These are phyloP conservation scores for Orycteropus afer DNA, from an alignment of 2,113 vertebrate genomes.

Conservation along the genomic window DNA sequence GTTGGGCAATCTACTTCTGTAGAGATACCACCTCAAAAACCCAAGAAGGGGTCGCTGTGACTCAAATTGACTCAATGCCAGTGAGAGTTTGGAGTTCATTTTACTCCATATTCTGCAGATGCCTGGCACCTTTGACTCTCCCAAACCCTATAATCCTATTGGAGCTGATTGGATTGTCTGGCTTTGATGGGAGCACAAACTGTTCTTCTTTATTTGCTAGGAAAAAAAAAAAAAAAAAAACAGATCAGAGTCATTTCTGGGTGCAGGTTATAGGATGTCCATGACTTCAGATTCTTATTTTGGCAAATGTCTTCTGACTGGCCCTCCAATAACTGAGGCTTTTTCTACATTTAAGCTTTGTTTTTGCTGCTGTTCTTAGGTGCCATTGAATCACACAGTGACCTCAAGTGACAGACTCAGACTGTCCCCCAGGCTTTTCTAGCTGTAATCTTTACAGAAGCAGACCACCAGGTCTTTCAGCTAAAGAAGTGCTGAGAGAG, in stretches of 20 bases:
- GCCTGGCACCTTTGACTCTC: background rate
- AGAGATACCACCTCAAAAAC: no score
- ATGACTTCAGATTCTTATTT: background rate
- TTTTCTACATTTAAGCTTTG: background rate
- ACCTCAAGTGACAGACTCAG: background rate
- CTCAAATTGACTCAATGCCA: no score
- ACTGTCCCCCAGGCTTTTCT: no score
- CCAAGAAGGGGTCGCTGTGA: no score
- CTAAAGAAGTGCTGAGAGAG: background rate
- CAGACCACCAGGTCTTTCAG: background rate
- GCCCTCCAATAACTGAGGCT: background rate
- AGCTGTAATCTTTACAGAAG: no score
- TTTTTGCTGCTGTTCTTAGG: background rate
- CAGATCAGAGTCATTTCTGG: background rate
- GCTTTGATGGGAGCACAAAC: rapidly evolving
- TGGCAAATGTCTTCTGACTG: background rate
- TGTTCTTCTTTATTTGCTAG: background rate
- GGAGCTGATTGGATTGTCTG: rapidly evolving
- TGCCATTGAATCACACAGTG: background rate
- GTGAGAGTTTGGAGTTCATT: background rate
- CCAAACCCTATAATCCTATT: rapidly evolving
- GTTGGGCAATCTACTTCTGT: no score
- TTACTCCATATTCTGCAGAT: background rate
- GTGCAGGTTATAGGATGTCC: background rate
- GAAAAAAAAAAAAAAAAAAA: background rate